Conservation (phyloP, 92 coral and sea anemone genomes). For the Anthopleura xanthogrammica region DNA sequence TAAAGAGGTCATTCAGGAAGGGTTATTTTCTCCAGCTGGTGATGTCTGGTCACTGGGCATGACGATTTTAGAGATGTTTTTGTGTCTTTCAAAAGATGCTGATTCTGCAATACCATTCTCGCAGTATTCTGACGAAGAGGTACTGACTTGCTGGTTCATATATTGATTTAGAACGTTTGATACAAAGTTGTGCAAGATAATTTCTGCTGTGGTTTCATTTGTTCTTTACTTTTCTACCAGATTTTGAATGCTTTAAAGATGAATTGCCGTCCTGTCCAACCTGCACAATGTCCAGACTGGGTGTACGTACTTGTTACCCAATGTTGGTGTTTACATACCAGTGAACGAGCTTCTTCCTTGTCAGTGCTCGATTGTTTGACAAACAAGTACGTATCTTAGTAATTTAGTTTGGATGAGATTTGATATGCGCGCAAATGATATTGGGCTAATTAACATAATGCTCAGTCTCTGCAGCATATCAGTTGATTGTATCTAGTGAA, state of each 20-base stretch:
- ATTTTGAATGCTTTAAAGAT: constrained; percentile 26
- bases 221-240: not conserved
- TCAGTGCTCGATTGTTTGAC: constrained; percentile 61
- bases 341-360: constrained; percentile 61
- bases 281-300: constrained; percentile 62
- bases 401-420: not conserved
- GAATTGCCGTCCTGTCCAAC: constrained; percentile 38
- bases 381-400: constrained; percentile 37
- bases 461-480: too few species aligned
- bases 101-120: constrained; percentile 8
- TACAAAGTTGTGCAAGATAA: too few species aligned
- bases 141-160: not conserved
- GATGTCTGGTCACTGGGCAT: constrained; percentile 53
- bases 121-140: constrained; percentile 12
- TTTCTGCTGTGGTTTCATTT: too few species aligned
- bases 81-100: constrained; percentile 15
- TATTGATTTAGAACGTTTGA: too few species aligned
- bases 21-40: constrained; percentile 28
- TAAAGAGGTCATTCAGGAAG: constrained; percentile 38
- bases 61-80: constrained; percentile 39
- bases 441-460: too few species aligned
- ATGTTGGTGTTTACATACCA: constrained; percentile 56
- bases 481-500: too few species aligned
- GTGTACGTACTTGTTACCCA: constrained; percentile 53
- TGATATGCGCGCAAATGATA: not conserved